These are phyloP conservation scores for Pantherophis guttatus DNA, from an alignment of 2,113 vertebrate genomes.

Conservation along the genomic window DNA sequence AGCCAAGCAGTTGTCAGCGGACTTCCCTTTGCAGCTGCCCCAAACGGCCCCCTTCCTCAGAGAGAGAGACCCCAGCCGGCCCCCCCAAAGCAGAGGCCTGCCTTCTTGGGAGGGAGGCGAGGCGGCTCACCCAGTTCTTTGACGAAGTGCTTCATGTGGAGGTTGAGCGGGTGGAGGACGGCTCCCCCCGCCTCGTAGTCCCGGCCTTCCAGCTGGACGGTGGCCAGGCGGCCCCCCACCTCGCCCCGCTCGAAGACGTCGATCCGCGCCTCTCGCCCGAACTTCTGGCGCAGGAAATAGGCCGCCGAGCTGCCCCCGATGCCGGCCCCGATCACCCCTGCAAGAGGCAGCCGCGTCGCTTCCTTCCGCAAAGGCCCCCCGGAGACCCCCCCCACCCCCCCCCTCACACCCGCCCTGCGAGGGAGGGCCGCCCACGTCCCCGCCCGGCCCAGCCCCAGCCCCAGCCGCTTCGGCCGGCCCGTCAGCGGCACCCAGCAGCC, in stretches of 20 bases:
- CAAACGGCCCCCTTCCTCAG: not conserved
- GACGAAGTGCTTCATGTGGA: conserved; percentile 92
- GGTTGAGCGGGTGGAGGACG: conserved; percentile 87
- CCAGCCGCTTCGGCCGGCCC: too few species aligned
- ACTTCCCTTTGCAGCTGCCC: too few species aligned
- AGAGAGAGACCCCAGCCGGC: too few species aligned
- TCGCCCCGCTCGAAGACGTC: conserved; percentile 80
- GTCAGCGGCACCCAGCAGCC: too few species aligned
- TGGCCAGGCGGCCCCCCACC: conserved; percentile 83
- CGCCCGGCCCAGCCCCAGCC: too few species aligned
- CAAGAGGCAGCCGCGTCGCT: not conserved
- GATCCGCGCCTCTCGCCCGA: conserved; percentile 79
- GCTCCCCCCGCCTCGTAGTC: conserved; percentile 83
- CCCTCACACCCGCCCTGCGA: too few species aligned
- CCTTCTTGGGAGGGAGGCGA: too few species aligned
- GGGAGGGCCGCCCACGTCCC: too few species aligned
- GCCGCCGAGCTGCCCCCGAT: conserved; percentile 85
- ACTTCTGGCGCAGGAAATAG: conserved; percentile 86
- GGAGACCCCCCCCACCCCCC: too few species aligned
- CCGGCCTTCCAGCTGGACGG: conserved; percentile 70
- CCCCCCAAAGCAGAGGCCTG: not conserved
- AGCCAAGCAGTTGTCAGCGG: rapidly evolving
- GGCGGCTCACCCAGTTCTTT: conserved; percentile 80
- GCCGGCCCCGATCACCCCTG: conserved; percentile 88
- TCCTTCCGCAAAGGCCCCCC: not conserved